These are phyloP conservation scores for Drosophila borborema DNA, from an alignment of 2,888 invertebrate species.

Conservation along the genomic window DNA sequence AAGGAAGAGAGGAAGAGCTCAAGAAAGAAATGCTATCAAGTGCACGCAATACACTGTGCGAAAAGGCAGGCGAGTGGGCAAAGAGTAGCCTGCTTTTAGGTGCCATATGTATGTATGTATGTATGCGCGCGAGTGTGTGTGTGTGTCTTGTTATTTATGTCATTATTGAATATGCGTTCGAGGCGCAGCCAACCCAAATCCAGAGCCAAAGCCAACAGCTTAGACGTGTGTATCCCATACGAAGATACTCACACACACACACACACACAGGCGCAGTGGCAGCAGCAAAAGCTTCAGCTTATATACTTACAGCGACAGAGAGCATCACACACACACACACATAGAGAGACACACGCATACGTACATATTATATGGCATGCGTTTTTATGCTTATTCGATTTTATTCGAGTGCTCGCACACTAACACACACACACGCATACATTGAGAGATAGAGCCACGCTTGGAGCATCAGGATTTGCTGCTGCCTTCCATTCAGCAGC, in stretches of 20 bases:
- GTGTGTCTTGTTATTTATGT: constrained; percentile 65
- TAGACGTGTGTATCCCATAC: constrained; percentile 66
- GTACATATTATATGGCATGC: constrained; percentile 67
- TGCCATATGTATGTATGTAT: constrained; percentile 40
- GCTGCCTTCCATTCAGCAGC: constrained; percentile 26
- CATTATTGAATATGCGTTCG: constrained; percentile 79
- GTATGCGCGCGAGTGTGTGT: constrained; percentile 24
- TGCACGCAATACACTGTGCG: constrained; percentile 54
- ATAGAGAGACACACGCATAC: constrained; percentile 18
- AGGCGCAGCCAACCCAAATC: constrained; percentile 77
- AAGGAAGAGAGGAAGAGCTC: constrained; percentile 2
- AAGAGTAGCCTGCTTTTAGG: constrained; percentile 78
- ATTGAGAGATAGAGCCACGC: constrained; percentile 53
- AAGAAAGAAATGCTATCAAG: constrained; percentile 68
- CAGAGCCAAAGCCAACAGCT: constrained; percentile 53
- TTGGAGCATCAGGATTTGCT: constrained; percentile 80
- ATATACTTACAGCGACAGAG: constrained; percentile 58
- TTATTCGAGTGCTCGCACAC: constrained; percentile 75
- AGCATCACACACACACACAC: constrained; percentile 38
- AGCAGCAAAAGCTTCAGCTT: constrained; percentile 47
- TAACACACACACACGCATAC: constrained; percentile 32
- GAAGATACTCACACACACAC: constrained; percentile 37
- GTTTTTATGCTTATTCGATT: constrained; percentile 79
- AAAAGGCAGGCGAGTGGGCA: constrained; percentile 15
- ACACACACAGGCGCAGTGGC: constrained; percentile 18